phyloP scores from a whole-genome alignment of 2,888 invertebrate species.

The Lasioglossum marginatum region DNA sequence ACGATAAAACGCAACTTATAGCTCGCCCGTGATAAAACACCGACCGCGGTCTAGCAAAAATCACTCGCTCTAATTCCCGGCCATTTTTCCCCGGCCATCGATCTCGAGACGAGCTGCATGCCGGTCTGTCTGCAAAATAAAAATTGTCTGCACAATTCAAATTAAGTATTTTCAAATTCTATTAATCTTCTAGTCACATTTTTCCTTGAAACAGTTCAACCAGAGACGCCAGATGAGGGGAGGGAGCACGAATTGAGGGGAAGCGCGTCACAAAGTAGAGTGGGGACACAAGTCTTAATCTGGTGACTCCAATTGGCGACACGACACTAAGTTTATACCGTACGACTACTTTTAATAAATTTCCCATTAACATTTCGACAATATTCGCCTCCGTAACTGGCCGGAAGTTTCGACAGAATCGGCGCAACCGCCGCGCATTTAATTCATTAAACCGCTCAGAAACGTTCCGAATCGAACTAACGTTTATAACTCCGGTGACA shows the following conservation, averaged over 20 bases:
- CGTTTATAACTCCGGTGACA: slow-evolving; percentile 21
- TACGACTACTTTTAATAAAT: not conserved
- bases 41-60: slow-evolving; percentile 18
- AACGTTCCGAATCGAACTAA: slow-evolving; percentile 22
- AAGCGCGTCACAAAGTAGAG: no score
- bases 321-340: no score
- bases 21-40: slow-evolving; percentile 7
- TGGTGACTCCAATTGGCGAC: no score
- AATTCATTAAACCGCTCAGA: slow-evolving; percentile 31
- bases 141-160: no score
- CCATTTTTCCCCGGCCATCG: not conserved
- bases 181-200: no score
- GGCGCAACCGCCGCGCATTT: slow-evolving; percentile 18
- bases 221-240: no score
- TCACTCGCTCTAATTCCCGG: slow-evolving; percentile 14
- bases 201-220: no score
- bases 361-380: slow-evolving; percentile 18
- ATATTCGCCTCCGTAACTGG: not conserved
- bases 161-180: no score
- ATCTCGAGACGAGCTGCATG: not conserved
- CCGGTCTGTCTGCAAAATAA: no score
- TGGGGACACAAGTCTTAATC: no score
- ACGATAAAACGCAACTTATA: slow-evolving; percentile 49
- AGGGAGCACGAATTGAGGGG: no score
- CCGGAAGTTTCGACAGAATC: slow-evolving; percentile 17